Base-by-base conservation (phyloP, 2,888 invertebrate genomes). In the Cryptocephalus moraei region DNA sequence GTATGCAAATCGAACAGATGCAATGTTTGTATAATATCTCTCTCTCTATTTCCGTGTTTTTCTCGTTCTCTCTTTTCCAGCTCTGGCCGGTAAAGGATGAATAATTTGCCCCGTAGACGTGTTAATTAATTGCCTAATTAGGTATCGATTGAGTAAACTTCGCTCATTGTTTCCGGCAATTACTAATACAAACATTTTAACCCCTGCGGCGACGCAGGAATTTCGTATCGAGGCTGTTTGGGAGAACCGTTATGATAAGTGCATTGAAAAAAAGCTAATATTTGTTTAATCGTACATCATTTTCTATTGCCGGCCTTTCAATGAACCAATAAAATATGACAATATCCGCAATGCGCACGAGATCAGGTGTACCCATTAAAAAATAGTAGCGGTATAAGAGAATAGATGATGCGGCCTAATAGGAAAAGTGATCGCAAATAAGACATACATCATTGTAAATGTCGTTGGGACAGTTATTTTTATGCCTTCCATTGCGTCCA, bases 161-260 rank as follows among this genome's bases (percentile, higher is more conserved):
- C 59, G 55, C 57, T 56, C 58, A 59, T 61, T 58, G 62, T 65
- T 66, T 66, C 66, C 66, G 66, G 64, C 66, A 66, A 66, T 67
- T 66, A 66, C 62, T 58, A 64, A 57, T 55, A 62, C 55, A 63
- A 67, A 66, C 64, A 66, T 56, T 59, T 58, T 56, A 57, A 56
- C 58, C 55, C 55, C 56, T 52, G 52, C 44, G 54, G 56, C 53
- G 44, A 47, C 46, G 45, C 42, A 39, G 42, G 8, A 9, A 22
- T 22, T 22, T 22, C 22, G 6, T 22, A 22, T 22, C 22, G 22
- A 22, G 22, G 22, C 22, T 22, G 22, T 22, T 22, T 22, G 6
- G 6, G 6, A 22, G 3, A 22, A 22, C 22, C 22, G 22, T 22
- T 22, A 22, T 22, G 3, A 22, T 39, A 46, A 49, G 46, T 44